These are phyloP conservation scores for Batillaria attramentaria DNA, from an alignment of 1,140 invertebrate genomes.

Conservation along the genomic window DNA sequence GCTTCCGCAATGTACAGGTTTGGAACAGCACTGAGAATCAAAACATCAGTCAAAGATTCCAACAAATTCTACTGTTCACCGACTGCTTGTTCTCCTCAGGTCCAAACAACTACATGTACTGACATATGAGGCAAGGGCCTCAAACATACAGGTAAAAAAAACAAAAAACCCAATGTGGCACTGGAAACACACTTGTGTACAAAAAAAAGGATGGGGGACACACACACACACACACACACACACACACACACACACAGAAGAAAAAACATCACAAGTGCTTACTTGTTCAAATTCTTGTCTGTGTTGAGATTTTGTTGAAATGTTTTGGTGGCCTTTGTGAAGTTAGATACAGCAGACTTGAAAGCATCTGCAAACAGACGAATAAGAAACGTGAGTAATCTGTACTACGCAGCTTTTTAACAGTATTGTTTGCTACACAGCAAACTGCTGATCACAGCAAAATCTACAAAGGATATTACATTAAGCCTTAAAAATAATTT, in stretches of 20 bases:
- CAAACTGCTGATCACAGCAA: background rate
- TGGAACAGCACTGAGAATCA: no score
- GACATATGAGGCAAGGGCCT: no score
- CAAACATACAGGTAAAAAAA: background rate
- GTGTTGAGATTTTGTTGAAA: slow-evolving; percentile 22
- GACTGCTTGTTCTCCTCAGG: no score
- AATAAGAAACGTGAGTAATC: background rate
- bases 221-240: background rate
- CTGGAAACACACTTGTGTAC: background rate
- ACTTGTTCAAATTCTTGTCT: slow-evolving; percentile 8
- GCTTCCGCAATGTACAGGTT: no score
- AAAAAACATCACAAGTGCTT: background rate
- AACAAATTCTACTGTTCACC: no score
- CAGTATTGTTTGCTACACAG: background rate
- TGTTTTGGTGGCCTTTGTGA: slow-evolving; percentile 22
- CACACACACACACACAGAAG: background rate
- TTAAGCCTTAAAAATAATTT: background rate
- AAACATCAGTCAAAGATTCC: no score
- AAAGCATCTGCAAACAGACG: slow-evolving; percentile 29
- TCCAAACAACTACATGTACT: no score
- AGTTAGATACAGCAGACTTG: slow-evolving; percentile 32
- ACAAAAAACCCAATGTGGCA: background rate
- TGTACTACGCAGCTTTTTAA: background rate
- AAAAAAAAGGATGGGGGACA: background rate
- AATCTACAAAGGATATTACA: background rate